Conservation (phyloP, 2,797 vertebrate genomes). For the Acomys russatus region DNA sequence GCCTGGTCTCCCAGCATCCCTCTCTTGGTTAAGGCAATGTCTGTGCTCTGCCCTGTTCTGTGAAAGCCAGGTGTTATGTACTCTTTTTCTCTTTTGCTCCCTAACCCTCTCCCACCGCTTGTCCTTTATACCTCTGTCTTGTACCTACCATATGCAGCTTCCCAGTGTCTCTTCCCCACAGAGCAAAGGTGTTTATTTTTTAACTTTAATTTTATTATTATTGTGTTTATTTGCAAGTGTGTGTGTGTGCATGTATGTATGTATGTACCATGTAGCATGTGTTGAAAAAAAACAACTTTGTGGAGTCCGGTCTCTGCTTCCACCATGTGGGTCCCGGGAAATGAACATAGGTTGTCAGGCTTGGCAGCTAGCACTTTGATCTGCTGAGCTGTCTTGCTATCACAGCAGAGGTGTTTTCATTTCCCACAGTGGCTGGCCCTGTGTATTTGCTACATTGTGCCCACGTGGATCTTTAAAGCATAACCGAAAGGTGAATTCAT, state of each 20-base stretch:
- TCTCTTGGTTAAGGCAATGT: not conserved
- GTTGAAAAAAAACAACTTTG: not conserved
- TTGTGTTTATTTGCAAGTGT: not conserved
- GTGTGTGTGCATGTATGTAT: not conserved
- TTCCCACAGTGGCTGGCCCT: not conserved
- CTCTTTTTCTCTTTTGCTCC: not conserved
- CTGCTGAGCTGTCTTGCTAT: not conserved
- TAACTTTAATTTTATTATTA: not conserved
- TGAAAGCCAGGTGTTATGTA: not conserved
- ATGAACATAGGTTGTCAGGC: not conserved
- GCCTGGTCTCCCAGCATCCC: not conserved
- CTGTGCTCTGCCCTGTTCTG: not conserved
- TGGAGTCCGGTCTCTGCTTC: not conserved
- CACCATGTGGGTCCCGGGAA: not conserved
- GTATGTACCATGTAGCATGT: not conserved
- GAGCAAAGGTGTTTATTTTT: not conserved
- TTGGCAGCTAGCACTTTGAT: not conserved
- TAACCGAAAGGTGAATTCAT: constrained; percentile 44
- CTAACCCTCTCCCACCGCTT: not conserved
- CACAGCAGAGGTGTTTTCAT: not conserved
- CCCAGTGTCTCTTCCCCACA: not conserved
- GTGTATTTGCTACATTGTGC: not conserved
- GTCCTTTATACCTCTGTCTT: not conserved
- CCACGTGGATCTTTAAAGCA: not conserved
- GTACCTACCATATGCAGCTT: not conserved